Conservation (phyloP, 1,140 invertebrate genomes). For the Lordiphosa stackelbergi region DNA sequence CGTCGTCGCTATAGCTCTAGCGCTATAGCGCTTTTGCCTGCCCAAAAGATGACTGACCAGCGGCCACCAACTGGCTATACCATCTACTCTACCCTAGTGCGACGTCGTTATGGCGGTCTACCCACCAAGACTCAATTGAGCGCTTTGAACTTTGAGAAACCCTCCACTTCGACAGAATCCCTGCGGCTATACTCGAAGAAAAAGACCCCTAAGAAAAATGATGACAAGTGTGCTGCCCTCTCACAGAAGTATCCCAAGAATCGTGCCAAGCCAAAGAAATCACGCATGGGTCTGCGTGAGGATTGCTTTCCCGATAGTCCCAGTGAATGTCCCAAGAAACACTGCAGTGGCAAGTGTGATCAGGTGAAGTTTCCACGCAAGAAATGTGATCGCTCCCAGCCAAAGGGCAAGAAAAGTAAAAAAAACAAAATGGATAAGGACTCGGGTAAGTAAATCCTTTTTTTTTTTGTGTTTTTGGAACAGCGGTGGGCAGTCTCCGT, state of each 20-base stretch:
- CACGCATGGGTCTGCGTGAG: conserved; percentile 14
- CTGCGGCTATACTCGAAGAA: conserved; percentile 24
- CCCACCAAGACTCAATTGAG: neutral
- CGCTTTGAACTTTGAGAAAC: neutral
- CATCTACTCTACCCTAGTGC: conserved; percentile 10
- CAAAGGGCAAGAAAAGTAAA: conserved; percentile 1
- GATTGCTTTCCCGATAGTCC: conserved; percentile 28
- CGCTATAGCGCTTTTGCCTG: conserved; percentile 11
- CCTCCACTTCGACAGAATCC: neutral
- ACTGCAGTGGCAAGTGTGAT: conserved; percentile 19
- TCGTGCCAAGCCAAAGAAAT: conserved; percentile 34
- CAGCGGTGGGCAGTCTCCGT: too few species aligned
- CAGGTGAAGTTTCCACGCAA: conserved; percentile 33
- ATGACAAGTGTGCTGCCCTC: conserved; percentile 30
- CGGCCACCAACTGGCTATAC: conserved; percentile 8
- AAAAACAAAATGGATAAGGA: conserved; percentile 1
- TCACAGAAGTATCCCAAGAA: conserved; percentile 1
- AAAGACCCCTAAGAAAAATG: too few species aligned
- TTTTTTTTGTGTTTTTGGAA: too few species aligned
- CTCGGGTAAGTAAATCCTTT: too few species aligned
- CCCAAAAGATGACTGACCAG: neutral
- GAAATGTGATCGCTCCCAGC: conserved; percentile 32
- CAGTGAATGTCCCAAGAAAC: conserved; percentile 1
- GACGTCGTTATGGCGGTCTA: conserved; percentile 17
- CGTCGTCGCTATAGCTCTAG: conserved; percentile 38